These are phyloP conservation scores for Mormyrus iriodes DNA, from an alignment of 2,113 vertebrate genomes.

Conservation along the genomic window DNA sequence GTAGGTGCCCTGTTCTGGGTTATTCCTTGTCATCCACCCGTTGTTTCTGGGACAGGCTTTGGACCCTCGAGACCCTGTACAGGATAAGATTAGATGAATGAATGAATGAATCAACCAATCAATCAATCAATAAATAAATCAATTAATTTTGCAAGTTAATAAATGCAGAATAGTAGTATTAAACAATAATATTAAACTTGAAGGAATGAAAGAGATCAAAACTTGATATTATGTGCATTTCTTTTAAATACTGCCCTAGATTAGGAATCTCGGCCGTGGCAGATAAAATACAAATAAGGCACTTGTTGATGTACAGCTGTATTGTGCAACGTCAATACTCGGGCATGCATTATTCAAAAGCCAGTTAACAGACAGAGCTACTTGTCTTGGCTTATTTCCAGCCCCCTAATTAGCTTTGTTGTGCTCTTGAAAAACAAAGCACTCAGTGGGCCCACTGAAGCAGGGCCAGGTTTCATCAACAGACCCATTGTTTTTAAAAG, in stretches of 20 bases:
- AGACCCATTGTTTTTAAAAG: slow-evolving; percentile 43
- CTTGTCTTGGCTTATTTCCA: slow-evolving; percentile 58
- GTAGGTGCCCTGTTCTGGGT: neutral
- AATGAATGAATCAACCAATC: neutral
- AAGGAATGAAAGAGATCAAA: neutral
- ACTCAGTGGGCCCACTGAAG: slow-evolving; percentile 50
- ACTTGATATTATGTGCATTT: neutral
- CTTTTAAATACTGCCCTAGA: neutral
- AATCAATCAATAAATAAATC: neutral
- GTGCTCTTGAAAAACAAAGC: slow-evolving; percentile 62
- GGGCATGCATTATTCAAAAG: slow-evolving; percentile 56
- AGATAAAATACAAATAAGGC: slow-evolving; percentile 40
- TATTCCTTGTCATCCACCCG: neutral
- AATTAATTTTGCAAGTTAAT: neutral
- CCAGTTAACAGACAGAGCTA: slow-evolving; percentile 58
- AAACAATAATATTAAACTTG: neutral
- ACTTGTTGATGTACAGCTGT: slow-evolving; percentile 42
- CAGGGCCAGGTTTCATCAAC: slow-evolving; percentile 43
- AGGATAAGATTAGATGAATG: neutral
- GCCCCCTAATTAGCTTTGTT: slow-evolving; percentile 66
- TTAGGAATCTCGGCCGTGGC: neutral
- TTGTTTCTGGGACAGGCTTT: neutral
- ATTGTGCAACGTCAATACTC: slow-evolving; percentile 52
- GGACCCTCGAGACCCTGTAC: neutral
- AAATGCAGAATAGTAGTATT: neutral